Conservation (phyloP, 30 jellyfish, hydroid and myxozoan species). For the Cassiopea andromeda region DNA sequence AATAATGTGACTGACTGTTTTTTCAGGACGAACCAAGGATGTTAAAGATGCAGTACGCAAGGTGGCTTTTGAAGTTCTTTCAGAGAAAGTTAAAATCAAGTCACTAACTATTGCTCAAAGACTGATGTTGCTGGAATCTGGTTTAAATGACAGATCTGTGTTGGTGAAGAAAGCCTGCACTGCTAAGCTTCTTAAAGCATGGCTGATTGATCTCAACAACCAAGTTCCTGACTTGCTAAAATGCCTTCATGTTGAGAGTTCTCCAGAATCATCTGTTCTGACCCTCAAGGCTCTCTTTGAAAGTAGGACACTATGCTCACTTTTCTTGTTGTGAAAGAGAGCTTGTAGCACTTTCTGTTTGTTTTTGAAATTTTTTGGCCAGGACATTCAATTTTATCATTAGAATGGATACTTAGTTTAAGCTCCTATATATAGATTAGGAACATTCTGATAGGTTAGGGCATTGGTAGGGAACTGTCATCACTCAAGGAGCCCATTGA, state of each 20-base stretch:
- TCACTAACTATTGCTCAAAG: slow-evolving; percentile 94
- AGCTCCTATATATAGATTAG: too few species aligned
- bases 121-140: slow-evolving; percentile 65
- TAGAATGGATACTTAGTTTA: too few species aligned
- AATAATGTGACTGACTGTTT: neutral
- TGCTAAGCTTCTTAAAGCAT: slow-evolving; percentile 66
- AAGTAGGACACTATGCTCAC: slow-evolving; percentile 37
- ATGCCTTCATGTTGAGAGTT: slow-evolving; percentile 90
- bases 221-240: slow-evolving; percentile 64
- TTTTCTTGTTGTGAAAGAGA: too few species aligned
- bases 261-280: slow-evolving; percentile 69
- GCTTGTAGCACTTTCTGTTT: neutral
- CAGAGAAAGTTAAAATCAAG: slow-evolving; percentile 80
- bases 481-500: too few species aligned
- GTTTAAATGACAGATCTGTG: slow-evolving; percentile 85
- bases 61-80: slow-evolving; percentile 77
- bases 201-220: slow-evolving; percentile 78
- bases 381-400: too few species aligned
- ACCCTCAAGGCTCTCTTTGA: slow-evolving; percentile 77
- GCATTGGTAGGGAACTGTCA: too few species aligned
- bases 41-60: slow-evolving; percentile 84
- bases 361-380: too few species aligned
- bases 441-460: too few species aligned
- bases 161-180: slow-evolving; percentile 79
- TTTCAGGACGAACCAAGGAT: slow-evolving; percentile 86